Conservation (phyloP, 1,140 invertebrate species). For the Pogonognathellus flavescens region DNA sequence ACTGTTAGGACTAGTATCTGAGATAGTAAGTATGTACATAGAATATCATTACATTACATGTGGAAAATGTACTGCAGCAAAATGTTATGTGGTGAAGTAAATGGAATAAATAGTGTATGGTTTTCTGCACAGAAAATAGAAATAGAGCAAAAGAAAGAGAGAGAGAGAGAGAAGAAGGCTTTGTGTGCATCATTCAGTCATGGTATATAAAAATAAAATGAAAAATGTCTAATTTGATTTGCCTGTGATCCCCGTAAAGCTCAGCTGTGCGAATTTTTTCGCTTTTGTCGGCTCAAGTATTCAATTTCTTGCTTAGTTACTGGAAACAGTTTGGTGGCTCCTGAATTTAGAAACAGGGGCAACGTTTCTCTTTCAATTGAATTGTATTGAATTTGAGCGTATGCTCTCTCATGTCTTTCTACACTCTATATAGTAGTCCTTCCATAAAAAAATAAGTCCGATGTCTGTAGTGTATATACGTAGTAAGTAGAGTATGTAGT, state of each 20-base stretch:
- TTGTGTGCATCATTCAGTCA: not conserved
- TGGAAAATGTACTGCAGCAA: too few relatives aligned
- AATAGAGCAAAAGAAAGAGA: too few relatives aligned
- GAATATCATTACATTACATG: too few relatives aligned
- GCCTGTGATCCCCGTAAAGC: constrained; percentile 35
- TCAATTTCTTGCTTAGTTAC: constrained; percentile 38
- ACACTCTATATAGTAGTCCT: too few relatives aligned
- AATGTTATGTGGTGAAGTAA: too few relatives aligned
- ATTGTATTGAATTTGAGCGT: not conserved
- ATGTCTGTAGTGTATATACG: too few relatives aligned
- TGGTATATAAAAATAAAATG: constrained; percentile 15
- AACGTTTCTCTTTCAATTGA: not conserved
- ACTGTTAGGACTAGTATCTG: too few relatives aligned
- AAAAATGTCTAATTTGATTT: constrained; percentile 51
- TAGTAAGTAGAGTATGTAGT: not conserved
- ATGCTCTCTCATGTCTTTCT: not conserved
- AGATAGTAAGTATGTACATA: too few relatives aligned
- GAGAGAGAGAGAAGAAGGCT: not conserved
- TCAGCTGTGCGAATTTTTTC: constrained; percentile 43
- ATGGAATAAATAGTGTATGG: too few relatives aligned
- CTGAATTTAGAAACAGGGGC: not conserved
- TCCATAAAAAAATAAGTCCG: too few relatives aligned
- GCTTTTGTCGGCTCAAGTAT: constrained; percentile 42
- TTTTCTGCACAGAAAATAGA: too few relatives aligned
- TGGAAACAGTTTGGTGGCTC: constrained; percentile 14